Conservation (phyloP, 2,888 invertebrate genomes). For the Heliconius ethilla region DNA sequence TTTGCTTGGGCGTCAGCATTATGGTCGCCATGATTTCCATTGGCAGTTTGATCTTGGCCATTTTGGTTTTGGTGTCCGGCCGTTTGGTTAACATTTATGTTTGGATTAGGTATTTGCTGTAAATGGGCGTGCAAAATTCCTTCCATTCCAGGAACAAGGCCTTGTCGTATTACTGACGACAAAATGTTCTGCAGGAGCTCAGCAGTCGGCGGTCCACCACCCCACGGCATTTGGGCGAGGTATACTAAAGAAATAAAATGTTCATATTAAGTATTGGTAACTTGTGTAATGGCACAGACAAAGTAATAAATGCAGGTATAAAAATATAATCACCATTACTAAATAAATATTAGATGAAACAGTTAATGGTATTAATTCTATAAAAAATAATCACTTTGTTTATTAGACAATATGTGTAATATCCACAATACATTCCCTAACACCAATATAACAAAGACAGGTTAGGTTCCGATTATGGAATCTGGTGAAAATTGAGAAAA, state of each 20-base stretch:
- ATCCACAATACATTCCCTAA: too few species aligned
- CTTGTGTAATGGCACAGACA: background rate
- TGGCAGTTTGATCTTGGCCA: background rate
- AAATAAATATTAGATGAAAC: background rate
- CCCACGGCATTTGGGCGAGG: constrained; percentile 58
- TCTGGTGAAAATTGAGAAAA: too few species aligned
- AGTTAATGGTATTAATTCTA: too few species aligned
- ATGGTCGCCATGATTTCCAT: background rate
- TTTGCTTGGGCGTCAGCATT: background rate
- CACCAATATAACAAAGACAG: too few species aligned
- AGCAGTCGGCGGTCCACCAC: constrained; percentile 53
- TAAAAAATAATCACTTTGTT: too few species aligned
- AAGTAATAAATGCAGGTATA: background rate
- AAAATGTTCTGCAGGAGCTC: constrained; percentile 63
- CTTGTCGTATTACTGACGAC: constrained; percentile 60
- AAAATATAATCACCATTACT: background rate
- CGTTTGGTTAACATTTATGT: background rate
- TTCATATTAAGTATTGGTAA: background rate
- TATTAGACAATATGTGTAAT: too few species aligned
- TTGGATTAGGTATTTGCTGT: constrained; percentile 30
- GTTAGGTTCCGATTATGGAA: too few species aligned
- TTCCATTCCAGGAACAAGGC: constrained; percentile 55
- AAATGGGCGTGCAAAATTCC: constrained; percentile 51
- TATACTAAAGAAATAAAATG: constrained; percentile 50
- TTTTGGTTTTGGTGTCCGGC: background rate